Evolutionary conservation across 2,888 invertebrate genomes (phyloP).

Genomic region (Plebejus melissa): DNA sequence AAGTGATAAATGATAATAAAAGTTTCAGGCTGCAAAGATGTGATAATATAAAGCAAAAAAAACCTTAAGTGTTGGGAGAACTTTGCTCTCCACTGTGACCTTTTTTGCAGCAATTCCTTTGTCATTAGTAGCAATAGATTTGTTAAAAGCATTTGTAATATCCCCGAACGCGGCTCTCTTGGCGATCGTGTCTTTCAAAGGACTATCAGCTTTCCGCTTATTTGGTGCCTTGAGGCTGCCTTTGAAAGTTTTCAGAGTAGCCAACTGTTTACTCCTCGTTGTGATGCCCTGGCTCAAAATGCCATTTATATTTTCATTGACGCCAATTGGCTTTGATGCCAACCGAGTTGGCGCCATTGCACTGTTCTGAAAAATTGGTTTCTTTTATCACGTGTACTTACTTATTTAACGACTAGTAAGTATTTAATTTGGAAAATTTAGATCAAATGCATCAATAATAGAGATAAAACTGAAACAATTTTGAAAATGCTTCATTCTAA

Average conservation of each 20-base stretch:
- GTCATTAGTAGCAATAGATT: slow-evolving; percentile 57
- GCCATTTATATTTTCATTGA: slow-evolving; percentile 67
- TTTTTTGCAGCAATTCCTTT: slow-evolving; percentile 66
- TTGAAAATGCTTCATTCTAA: slow-evolving; percentile 57
- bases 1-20: background rate
- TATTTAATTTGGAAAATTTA: background rate
- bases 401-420: background rate
- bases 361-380: slow-evolving; percentile 50
- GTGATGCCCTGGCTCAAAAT: slow-evolving; percentile 74
- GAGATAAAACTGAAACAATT: slow-evolving; percentile 44
- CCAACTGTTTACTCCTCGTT: slow-evolving; percentile 81
- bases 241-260: slow-evolving; percentile 68
- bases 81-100: slow-evolving; percentile 73
- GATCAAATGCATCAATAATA: background rate
- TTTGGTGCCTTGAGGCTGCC: slow-evolving; percentile 73
- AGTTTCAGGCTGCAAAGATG: slow-evolving; percentile 44
- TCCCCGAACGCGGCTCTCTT: slow-evolving; percentile 93
- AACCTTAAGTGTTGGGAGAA: slow-evolving; percentile 72
- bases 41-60: slow-evolving; percentile 34
- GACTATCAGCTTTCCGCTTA: slow-evolving; percentile 91
- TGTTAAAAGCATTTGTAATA: slow-evolving; percentile 85
- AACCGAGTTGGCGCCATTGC: slow-evolving; percentile 83
- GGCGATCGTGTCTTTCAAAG: slow-evolving; percentile 84
- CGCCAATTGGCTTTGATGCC: slow-evolving; percentile 72
- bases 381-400: slow-evolving; percentile 52